Evolutionary conservation across 2,888 invertebrate genomes (phyloP), one percentile per base, ranked within the genome.

Genomic region (Merodon equestris): DNA sequence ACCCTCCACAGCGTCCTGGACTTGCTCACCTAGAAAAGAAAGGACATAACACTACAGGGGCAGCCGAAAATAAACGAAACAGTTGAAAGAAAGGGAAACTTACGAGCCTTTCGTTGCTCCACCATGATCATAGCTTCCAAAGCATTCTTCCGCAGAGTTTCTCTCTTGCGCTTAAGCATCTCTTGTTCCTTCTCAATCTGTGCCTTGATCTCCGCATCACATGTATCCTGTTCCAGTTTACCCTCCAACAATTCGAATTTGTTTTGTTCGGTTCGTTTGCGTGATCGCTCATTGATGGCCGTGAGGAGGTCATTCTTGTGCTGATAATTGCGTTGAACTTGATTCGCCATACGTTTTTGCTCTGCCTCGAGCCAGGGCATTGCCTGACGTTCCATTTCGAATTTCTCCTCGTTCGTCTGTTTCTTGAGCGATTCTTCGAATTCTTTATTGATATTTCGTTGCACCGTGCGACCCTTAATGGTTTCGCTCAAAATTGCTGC

Each of bases 1-100:
- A 50, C 89, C 88, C 50, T 89, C 86, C 67, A 91, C 88, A 71
- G 87, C 87, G 42, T 90, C 89, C 5, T 85, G 83, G 82, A 86
- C 83, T 15, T 83, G 84, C 14, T 85, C 85, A 13, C 86, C 82
- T 86, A 60, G 38, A 76, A 72, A 44, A 45, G 9, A 18, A n/a
- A 18, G 9, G 3, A 47, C n/a, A n/a, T n/a, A n/a, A n/a, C n/a
- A n/a, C n/a, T n/a, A n/a, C n/a, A n/a, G n/a, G n/a, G n/a, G n/a
- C n/a, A n/a, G n/a, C n/a, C n/a, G n/a, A n/a, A n/a, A n/a, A n/a
- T n/a, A n/a, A n/a, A n/a, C n/a, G n/a, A 15, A 4, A 38, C 9
- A 17, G 12, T 19, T 13, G 9, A 9, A 18, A 12, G 1, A n/a
- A n/a, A 7, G 27, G 4, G 1, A 38, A 60, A 84, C 84, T 84